Percentiles rank a stretch among this genome's conserved stretches.
Evolutionary conservation across 2,113 vertebrate genomes (phyloP).

Genomic region (Hippocampus zosterae): DNA sequence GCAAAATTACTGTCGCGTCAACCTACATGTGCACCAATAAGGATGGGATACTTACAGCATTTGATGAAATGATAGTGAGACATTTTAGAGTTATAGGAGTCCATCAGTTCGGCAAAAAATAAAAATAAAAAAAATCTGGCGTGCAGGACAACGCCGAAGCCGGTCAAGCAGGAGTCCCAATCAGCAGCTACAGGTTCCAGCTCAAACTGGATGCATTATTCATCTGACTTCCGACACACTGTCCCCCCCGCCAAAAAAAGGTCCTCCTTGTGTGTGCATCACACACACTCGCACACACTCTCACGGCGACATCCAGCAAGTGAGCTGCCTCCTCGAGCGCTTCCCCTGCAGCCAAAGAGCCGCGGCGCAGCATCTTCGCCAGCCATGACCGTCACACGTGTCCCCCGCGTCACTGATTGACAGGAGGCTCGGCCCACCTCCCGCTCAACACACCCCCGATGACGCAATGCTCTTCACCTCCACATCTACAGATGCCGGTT

Average conservation of each 20-base stretch:
- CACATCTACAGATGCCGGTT: conserved; percentile 25
- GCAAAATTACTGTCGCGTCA: neutral
- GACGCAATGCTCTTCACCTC: conserved; percentile 65
- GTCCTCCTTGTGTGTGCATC: conserved; percentile 70
- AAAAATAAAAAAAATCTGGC: conserved; percentile 20
- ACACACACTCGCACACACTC: conserved; percentile 16
- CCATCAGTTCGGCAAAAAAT: conserved; percentile 6
- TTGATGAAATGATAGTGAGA: conserved; percentile 96
- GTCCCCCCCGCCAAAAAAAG: conserved; percentile 62
- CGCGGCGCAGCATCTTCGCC: conserved; percentile 42
- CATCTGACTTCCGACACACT: conserved; percentile 54
- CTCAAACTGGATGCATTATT: conserved; percentile 79
- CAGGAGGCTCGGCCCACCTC: conserved; percentile 64
- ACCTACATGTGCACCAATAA: conserved; percentile 5
- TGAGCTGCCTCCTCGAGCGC: conserved; percentile 50
- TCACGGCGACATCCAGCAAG: conserved; percentile 32
- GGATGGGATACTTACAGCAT: conserved; percentile 85
- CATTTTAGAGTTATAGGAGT: conserved; percentile 69
- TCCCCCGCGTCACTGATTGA: conserved; percentile 77
- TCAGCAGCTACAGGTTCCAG: conserved; percentile 69
- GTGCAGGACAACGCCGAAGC: conserved; percentile 45
- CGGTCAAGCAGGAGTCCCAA: conserved; percentile 30
- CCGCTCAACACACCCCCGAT: conserved; percentile 67
- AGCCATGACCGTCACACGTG: conserved; percentile 76
- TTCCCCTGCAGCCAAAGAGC: conserved; percentile 50